A percentile compares a stretch with the other conserved stretches of the same genome.
Evolutionary conservation across 2,888 invertebrate species (phyloP).

Genomic region (Ecdyonurus torrentis): DNA sequence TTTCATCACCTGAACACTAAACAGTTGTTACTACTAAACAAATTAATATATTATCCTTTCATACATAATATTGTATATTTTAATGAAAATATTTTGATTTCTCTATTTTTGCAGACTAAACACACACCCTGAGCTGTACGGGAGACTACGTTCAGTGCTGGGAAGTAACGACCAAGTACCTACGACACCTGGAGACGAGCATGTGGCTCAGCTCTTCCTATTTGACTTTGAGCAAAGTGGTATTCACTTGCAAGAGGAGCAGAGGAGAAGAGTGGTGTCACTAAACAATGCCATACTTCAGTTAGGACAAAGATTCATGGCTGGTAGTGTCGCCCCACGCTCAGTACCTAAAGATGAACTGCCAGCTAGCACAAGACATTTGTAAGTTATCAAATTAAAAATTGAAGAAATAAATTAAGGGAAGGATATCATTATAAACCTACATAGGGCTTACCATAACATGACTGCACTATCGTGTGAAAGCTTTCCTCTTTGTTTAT

Average conservation of each 20-base stretch:
- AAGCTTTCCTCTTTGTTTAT: too few relatives aligned
- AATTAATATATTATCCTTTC: background rate
- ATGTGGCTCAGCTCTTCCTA: slow-evolving; percentile 76
- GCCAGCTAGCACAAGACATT: slow-evolving; percentile 45
- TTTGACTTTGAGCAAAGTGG: slow-evolving; percentile 98
- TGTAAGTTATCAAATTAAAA: too few relatives aligned
- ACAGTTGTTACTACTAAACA: background rate
- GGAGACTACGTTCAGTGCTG: slow-evolving; percentile 53
- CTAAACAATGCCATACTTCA: slow-evolving; percentile 71
- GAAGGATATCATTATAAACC: too few relatives aligned
- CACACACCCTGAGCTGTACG: slow-evolving; percentile 71
- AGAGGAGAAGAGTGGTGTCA: slow-evolving; percentile 57
- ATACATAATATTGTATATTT: background rate
- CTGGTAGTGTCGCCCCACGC: slow-evolving; percentile 52
- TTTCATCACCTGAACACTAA: background rate
- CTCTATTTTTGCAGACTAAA: slow-evolving; percentile 49
- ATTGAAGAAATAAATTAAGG: too few relatives aligned
- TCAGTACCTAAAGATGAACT: slow-evolving; percentile 44
- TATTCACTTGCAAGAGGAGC: slow-evolving; percentile 70
- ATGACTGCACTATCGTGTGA: too few relatives aligned
- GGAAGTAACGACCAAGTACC: slow-evolving; percentile 46
- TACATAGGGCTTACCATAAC: too few relatives aligned
- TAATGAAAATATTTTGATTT: background rate
- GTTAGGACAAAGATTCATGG: slow-evolving; percentile 68
- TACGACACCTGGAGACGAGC: slow-evolving; percentile 57